phyloP scores from a whole-genome alignment of 1,140 invertebrate species.

The Leucophenga varia region DNA sequence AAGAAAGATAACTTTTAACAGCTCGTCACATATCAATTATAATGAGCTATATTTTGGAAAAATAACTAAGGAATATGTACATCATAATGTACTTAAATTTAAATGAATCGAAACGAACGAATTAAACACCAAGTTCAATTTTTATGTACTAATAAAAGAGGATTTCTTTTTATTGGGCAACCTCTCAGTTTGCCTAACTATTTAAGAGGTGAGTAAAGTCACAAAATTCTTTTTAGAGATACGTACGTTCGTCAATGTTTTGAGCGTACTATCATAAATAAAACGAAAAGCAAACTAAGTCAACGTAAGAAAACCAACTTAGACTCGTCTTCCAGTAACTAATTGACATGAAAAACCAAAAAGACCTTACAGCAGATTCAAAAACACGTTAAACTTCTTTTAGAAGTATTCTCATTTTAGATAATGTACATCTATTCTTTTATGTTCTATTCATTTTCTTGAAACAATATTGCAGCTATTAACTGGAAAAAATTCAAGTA shows the following conservation, averaged over 20 bases:
- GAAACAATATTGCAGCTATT: too few species aligned
- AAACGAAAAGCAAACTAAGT: too few species aligned
- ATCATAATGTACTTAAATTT: too few species aligned
- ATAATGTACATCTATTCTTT: too few species aligned
- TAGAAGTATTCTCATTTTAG: too few species aligned
- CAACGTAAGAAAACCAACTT: constrained; percentile 26
- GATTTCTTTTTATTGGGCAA: constrained; percentile 22
- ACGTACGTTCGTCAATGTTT: too few species aligned
- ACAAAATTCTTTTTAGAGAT: too few species aligned
- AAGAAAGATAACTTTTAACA: constrained; percentile 29
- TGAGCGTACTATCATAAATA: too few species aligned
- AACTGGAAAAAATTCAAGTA: too few species aligned
- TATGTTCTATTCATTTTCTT: constrained; percentile 8
- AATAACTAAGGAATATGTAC: too few species aligned
- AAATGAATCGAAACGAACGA: constrained; percentile 29
- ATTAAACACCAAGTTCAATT: constrained; percentile 44
- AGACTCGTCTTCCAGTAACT: constrained; percentile 51
- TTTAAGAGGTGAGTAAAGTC: constrained; percentile 43
- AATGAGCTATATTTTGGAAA: constrained; percentile 39
- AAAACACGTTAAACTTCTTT: constrained; percentile 9
- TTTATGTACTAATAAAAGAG: constrained; percentile 21
- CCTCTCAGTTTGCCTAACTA: too few species aligned
- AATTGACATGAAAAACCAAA: constrained; percentile 44
- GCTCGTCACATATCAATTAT: constrained; percentile 51
- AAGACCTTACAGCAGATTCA: too few species aligned